phyloP scores from a whole-genome alignment of 2,888 invertebrate genomes.

The Sclerodermus sp. region DNA sequence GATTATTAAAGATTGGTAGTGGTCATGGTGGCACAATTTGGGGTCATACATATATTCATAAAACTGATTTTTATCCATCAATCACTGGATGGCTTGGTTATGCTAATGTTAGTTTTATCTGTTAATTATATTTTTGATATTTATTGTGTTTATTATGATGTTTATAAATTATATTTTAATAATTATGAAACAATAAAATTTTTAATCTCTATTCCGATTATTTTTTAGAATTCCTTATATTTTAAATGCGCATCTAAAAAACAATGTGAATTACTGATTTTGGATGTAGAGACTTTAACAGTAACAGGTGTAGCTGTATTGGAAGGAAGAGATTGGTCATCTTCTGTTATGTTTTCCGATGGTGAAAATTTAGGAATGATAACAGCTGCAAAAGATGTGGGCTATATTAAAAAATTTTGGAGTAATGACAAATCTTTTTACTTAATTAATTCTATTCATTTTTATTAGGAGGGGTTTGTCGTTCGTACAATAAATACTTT shows the following conservation, averaged over 20 bases:
- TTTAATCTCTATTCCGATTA: conserved; percentile 16
- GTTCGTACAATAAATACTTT: conserved; percentile 72
- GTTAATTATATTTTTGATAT: neutral
- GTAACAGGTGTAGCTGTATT: conserved; percentile 59
- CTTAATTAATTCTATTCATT: conserved; percentile 7
- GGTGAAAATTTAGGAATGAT: conserved; percentile 79
- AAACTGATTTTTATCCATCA: conserved; percentile 78
- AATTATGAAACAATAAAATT: neutral
- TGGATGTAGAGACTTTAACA: conserved; percentile 59
- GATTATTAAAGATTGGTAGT: conserved; percentile 90
- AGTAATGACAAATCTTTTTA: conserved; percentile 2
- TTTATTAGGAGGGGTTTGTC: conserved; percentile 73
- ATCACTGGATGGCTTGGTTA: conserved; percentile 86
- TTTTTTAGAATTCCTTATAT: conserved; percentile 75
- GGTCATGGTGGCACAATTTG: conserved; percentile 91
- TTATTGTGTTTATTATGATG: neutral
- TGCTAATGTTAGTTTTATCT: conserved; percentile 69
- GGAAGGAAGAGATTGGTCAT: conserved; percentile 55
- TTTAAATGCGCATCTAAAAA: conserved; percentile 65
- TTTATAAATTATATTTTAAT: conserved; percentile 2
- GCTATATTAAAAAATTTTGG: conserved; percentile 25
- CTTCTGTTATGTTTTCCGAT: conserved; percentile 71
- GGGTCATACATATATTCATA: conserved; percentile 85
- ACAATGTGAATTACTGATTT: conserved; percentile 53
- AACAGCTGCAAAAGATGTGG: conserved; percentile 78